phyloP scores from a whole-genome alignment of 2,113 vertebrate genomes.

The Turdus rufiventris region DNA sequence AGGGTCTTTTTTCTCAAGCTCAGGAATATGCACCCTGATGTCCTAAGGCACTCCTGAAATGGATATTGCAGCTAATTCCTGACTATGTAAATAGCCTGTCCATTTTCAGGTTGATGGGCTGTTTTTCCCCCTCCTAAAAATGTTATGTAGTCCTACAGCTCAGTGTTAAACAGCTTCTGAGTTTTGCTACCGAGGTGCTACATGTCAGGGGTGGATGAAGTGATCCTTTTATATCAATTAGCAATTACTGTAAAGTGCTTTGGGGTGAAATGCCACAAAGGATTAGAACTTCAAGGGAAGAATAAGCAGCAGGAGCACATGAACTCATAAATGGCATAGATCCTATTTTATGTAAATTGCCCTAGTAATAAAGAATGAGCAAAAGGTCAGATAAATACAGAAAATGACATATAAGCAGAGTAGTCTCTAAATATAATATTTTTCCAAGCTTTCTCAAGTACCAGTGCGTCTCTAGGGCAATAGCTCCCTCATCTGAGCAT shows the following conservation, averaged over 20 bases:
- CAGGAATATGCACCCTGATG: not conserved
- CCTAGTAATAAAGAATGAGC: conserved; percentile 62
- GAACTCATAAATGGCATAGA: conserved; percentile 68
- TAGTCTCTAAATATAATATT: conserved; percentile 42
- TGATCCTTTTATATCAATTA: conserved; percentile 75
- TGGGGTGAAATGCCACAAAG: conserved; percentile 70
- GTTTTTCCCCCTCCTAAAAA: not conserved
- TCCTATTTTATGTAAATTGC: conserved; percentile 68
- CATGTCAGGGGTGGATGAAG: conserved; percentile 63
- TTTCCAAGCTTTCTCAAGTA: conserved; percentile 11
- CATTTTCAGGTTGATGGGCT: not conserved
- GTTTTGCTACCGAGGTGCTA: conserved; percentile 47
- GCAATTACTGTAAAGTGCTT: conserved; percentile 74
- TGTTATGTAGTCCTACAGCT: not conserved
- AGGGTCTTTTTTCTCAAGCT: not conserved
- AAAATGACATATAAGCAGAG: conserved; percentile 49
- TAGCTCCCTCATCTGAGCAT: conserved; percentile 51
- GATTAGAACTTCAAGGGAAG: conserved; percentile 61
- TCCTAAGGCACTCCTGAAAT: not conserved
- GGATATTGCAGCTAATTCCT: conserved; percentile 1
- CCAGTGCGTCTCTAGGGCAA: not conserved
- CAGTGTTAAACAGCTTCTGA: conserved; percentile 63
- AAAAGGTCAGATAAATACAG: conserved; percentile 69
- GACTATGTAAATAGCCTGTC: not conserved
- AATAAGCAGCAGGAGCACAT: conserved; percentile 56